A percentile compares a stretch with the other conserved stretches of the same genome.
Evolutionary conservation across 1,140 invertebrate genomes (phyloP).

Genomic region (Stratiolaelaps scimitus): DNA sequence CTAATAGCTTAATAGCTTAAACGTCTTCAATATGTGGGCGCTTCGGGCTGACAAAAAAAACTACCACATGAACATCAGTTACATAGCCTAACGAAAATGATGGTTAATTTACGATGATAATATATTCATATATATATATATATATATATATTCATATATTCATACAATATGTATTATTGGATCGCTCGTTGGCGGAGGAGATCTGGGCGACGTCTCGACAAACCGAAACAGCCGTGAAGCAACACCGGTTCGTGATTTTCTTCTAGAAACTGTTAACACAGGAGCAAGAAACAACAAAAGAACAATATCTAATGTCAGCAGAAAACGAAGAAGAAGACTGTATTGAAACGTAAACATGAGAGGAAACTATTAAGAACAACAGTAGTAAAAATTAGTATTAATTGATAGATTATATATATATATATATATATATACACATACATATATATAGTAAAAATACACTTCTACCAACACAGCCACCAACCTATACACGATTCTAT

Average conservation of each 20-base stretch:
- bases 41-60: not conserved
- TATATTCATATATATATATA: not conserved
- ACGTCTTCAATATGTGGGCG: no score
- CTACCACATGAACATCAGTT: not conserved
- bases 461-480: no score
- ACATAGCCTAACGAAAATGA: not conserved
- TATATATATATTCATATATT: not conserved
- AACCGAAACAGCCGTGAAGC: not conserved
- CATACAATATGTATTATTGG: not conserved
- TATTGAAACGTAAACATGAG: not conserved
- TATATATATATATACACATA: no score
- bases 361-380: not conserved
- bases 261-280: not conserved
- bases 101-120: not conserved
- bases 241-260: slow-evolving; percentile 27
- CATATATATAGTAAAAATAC: no score
- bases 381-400: not conserved
- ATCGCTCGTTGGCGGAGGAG: not conserved
- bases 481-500: no score
- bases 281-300: slow-evolving; percentile 2
- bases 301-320: slow-evolving; percentile 7
- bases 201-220: not conserved
- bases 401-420: not conserved
- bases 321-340: not conserved
- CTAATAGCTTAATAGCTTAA: no score